A percentile compares a stretch with the other conserved stretches of the same genome.
These are phyloP conservation scores for Alethe diademata DNA, from an alignment of 2,113 vertebrate genomes.

Conservation along the genomic window DNA sequence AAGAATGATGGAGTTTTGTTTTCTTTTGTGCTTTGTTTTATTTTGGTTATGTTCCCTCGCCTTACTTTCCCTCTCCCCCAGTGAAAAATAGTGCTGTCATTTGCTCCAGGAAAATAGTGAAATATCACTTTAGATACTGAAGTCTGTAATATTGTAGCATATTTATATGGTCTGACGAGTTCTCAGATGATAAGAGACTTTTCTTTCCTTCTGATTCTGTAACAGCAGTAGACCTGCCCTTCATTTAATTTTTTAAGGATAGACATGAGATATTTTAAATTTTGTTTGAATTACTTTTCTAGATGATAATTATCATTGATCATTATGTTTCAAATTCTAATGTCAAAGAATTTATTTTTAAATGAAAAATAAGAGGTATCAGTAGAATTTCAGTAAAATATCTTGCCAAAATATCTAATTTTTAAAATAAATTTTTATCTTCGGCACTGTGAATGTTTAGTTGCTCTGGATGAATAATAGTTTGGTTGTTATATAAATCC, in stretches of 20 bases:
- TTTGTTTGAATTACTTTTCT: neutral
- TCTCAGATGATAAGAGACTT: neutral
- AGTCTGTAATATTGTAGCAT: neutral
- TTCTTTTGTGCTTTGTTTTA: neutral
- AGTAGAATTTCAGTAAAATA: neutral
- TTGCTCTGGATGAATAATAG: neutral
- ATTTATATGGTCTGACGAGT: neutral
- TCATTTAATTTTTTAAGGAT: neutral
- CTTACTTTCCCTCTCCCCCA: accelerated
- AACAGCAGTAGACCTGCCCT: neutral
- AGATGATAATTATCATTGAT: neutral
- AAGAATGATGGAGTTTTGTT: neutral
- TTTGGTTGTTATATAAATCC: neutral
- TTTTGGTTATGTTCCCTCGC: too few relatives aligned
- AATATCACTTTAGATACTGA: neutral
- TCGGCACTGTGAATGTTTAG: neutral
- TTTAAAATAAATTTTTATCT: neutral
- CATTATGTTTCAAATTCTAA: neutral
- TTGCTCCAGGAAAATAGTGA: neutral
- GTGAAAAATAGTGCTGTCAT: neutral
- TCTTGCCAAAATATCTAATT: neutral
- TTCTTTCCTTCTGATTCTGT: neutral
- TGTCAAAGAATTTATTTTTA: neutral
- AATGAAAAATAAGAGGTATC: neutral
- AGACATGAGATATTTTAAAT: neutral